Evolutionary conservation across 2,113 vertebrate genomes (phyloP).

Genomic region (Galeopterus variegatus): DNA sequence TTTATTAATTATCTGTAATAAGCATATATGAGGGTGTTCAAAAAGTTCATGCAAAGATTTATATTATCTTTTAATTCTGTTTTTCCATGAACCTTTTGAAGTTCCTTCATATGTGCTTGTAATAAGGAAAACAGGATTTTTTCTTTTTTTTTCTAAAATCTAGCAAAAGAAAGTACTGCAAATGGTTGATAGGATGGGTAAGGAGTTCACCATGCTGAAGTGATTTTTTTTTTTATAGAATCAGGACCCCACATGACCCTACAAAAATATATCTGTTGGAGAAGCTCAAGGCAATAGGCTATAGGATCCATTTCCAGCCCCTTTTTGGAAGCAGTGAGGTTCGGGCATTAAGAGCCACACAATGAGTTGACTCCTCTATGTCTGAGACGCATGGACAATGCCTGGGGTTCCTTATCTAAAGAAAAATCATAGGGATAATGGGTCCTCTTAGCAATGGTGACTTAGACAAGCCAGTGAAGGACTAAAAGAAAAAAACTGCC

Average conservation of each 20-base stretch:
- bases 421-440: too few relatives aligned
- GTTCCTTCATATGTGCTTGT: neutral
- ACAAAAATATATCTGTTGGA: neutral
- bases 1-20: neutral
- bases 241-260: neutral
- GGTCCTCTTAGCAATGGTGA: neutral
- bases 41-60: too few relatives aligned
- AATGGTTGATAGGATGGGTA: neutral
- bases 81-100: too few relatives aligned
- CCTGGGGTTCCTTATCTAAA: neutral
- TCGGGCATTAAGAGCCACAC: rapidly evolving
- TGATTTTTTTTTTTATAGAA: neutral
- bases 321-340: rapidly evolving
- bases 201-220: neutral
- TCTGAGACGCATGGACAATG: rapidly evolving
- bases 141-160: neutral
- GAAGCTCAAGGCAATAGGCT: neutral
- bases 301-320: neutral
- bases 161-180: neutral
- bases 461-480: neutral
- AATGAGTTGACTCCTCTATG: rapidly evolving
- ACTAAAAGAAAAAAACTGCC: too few relatives aligned
- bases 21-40: too few relatives aligned
- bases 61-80: too few relatives aligned
- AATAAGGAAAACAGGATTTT: neutral